These are phyloP conservation scores for Peromyscus californicus DNA, from an alignment of 2,113 vertebrate genomes.

Conservation along the genomic window DNA sequence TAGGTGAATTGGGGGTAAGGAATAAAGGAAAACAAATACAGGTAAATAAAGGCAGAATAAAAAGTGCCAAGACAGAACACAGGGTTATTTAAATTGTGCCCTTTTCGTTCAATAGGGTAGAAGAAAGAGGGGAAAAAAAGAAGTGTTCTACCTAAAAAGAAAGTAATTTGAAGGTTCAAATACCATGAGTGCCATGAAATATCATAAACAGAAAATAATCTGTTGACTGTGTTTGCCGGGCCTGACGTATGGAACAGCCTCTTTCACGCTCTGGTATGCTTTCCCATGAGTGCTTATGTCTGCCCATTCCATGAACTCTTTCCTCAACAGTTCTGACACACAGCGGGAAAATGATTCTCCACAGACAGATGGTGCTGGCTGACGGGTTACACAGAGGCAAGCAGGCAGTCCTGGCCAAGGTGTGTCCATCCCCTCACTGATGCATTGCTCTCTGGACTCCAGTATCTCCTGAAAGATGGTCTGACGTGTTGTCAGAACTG, in stretches of 20 bases:
- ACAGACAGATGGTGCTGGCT: background rate
- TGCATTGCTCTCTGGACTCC: too few relatives aligned
- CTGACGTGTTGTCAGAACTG: background rate
- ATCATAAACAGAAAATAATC: background rate
- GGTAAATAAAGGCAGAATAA: constrained; percentile 11
- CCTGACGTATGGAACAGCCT: accelerated
- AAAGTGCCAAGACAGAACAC: background rate
- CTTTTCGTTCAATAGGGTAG: background rate
- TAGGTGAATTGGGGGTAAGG: constrained; percentile 22
- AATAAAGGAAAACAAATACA: background rate
- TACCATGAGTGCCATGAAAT: background rate
- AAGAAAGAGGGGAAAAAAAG: background rate
- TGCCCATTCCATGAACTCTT: background rate
- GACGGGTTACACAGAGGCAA: background rate
- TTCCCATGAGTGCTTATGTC: background rate
- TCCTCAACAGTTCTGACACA: background rate
- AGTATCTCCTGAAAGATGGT: background rate
- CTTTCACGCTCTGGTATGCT: accelerated
- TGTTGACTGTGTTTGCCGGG: accelerated
- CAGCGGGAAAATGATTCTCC: background rate
- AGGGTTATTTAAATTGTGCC: background rate
- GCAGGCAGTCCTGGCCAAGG: accelerated
- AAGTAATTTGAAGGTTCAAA: background rate
- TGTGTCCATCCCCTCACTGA: background rate
- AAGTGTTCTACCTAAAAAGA: background rate